Evolutionary conservation across 2,888 invertebrate species (phyloP).

Genomic region (Lissonota sp.): DNA sequence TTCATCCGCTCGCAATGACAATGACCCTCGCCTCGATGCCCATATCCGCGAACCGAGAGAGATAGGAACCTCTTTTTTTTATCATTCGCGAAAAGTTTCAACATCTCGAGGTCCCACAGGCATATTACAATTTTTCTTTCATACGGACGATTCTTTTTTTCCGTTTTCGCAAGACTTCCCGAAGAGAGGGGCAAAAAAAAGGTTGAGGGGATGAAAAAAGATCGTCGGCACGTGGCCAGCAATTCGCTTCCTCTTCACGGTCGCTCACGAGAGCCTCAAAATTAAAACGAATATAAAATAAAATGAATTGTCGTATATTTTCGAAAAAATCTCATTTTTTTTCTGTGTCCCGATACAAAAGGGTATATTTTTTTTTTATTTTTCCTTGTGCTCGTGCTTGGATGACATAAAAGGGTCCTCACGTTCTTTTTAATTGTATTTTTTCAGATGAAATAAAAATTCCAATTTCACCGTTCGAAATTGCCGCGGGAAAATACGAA

Average conservation of each 20-base stretch:
- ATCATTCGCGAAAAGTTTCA: slow-evolving; percentile 19
- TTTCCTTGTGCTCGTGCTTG: neutral
- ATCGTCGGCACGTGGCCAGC: slow-evolving; percentile 56
- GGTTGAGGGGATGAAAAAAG: slow-evolving; percentile 3
- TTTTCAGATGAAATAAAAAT: slow-evolving; percentile 54
- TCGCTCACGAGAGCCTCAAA: neutral
- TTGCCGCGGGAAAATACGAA: neutral
- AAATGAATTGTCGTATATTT: slow-evolving; percentile 5
- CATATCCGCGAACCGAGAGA: slow-evolving; percentile 1
- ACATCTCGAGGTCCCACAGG: slow-evolving; percentile 37
- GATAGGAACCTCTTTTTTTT: neutral
- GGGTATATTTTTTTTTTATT: neutral
- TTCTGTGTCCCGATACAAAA: neutral
- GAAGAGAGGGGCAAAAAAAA: slow-evolving; percentile 1
- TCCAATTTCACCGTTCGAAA: slow-evolving; percentile 2
- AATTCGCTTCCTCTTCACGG: slow-evolving; percentile 16
- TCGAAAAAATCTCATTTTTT: slow-evolving; percentile 6
- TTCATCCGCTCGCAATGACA: slow-evolving; percentile 1
- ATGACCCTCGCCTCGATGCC: slow-evolving; percentile 11
- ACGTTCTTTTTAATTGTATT: slow-evolving; percentile 17
- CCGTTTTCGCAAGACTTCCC: too few species aligned
- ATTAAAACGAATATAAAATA: neutral
- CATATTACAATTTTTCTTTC: slow-evolving; percentile 43
- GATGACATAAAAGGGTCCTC: too few species aligned
- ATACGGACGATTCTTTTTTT: neutral